Percentiles rank a stretch among this genome's conserved stretches.
phyloP scores from a whole-genome alignment of 2,888 invertebrate species.

The Dusona sp. region DNA sequence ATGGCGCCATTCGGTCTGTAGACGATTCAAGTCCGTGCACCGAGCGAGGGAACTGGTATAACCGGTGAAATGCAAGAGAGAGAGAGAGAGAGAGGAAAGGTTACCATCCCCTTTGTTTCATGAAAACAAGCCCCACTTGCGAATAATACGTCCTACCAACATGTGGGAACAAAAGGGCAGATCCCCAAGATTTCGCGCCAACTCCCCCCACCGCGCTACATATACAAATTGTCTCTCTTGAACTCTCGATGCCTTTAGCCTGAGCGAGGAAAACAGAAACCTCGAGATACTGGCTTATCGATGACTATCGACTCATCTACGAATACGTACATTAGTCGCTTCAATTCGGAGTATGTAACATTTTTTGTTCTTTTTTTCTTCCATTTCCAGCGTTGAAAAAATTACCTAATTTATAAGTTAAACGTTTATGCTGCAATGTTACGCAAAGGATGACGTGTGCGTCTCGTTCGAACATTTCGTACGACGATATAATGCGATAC shows the following conservation, averaged over 20 bases:
- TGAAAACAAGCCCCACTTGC: neutral
- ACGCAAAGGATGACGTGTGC: neutral
- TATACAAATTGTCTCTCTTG: neutral
- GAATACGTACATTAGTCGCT: neutral
- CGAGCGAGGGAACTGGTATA: slow-evolving; percentile 6
- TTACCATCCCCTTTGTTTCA: slow-evolving; percentile 33
- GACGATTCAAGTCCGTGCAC: slow-evolving; percentile 5
- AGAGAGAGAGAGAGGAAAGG: too few relatives aligned
- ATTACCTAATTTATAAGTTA: neutral
- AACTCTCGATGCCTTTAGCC: neutral
- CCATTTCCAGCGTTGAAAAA: neutral
- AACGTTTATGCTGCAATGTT: neutral
- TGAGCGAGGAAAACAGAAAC: neutral
- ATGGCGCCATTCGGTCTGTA: slow-evolving; percentile 79
- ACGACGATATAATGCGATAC: slow-evolving; percentile 7
- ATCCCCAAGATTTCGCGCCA: neutral
- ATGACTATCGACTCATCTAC: neutral
- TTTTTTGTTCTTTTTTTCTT: neutral
- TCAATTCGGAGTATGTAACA: neutral
- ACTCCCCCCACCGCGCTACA: neutral
- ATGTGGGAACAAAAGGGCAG: neutral
- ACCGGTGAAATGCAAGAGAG: neutral
- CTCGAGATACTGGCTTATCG: neutral
- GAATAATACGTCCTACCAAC: neutral
- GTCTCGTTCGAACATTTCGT: neutral